phyloP scores from a whole-genome alignment of 53 echinoderm and acorn worm genomes.

The Paracentrotus lividus region DNA sequence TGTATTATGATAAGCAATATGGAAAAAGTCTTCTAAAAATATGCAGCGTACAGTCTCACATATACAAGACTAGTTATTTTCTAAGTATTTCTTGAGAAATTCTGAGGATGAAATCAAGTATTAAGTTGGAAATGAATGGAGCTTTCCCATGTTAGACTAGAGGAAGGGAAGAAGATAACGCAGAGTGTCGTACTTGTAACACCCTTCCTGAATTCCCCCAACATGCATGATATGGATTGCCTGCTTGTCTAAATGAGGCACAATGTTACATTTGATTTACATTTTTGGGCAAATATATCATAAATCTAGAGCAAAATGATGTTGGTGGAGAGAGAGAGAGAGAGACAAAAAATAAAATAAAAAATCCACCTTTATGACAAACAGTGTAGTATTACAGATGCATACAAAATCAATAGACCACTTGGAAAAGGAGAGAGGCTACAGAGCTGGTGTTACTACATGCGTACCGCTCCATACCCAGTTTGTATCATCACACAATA shows the following conservation, averaged over 20 bases:
- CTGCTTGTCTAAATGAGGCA: neutral
- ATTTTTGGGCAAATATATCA: neutral
- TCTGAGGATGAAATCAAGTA: neutral
- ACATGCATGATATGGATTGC: neutral
- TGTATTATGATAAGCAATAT: too few species aligned
- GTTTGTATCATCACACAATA: neutral
- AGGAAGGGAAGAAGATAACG: neutral
- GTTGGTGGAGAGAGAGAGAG: too few species aligned
- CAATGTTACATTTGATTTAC: neutral
- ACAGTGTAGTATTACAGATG: too few species aligned
- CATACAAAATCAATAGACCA: too few species aligned
- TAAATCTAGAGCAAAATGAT: too few species aligned
- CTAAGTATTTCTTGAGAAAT: neutral
- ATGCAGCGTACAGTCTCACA: too few species aligned
- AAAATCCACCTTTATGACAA: too few species aligned
- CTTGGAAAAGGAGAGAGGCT: too few species aligned
- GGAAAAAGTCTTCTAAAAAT: too few species aligned
- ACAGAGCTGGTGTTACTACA: too few species aligned
- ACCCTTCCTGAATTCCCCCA: conserved; percentile 30
- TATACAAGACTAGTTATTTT: too few species aligned
- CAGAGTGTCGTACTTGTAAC: conserved; percentile 17
- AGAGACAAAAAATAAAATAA: too few species aligned
- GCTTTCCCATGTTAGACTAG: neutral
- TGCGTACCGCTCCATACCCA: neutral
- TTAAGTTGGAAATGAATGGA: neutral